These are phyloP conservation scores for Lamellibrachia satsuma DNA, from an alignment of 2,888 invertebrate species.

Conservation along the genomic window DNA sequence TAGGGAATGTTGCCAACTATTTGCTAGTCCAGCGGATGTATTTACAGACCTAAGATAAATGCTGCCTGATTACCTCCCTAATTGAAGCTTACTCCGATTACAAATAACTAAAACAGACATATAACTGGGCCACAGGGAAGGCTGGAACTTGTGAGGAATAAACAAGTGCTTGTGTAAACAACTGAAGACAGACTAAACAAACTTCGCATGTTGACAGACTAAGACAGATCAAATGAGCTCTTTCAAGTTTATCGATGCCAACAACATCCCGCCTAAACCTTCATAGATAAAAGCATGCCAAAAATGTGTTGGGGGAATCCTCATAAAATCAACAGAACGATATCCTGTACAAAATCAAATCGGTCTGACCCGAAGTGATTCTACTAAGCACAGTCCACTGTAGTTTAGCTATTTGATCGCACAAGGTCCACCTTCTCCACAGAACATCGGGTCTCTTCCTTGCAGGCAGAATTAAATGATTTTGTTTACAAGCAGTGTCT, in stretches of 20 bases:
- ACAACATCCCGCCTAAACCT: slow-evolving; percentile 3
- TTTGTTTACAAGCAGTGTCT: not conserved
- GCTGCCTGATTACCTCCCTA: not conserved
- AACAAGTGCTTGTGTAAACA: not conserved
- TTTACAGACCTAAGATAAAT: not conserved
- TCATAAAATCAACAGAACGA: not conserved
- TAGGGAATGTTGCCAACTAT: not conserved
- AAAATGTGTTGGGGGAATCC: not conserved
- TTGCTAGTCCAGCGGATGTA: not conserved
- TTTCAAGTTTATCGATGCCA: not conserved
- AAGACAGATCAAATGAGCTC: slow-evolving; percentile 5
- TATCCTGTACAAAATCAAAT: not conserved
- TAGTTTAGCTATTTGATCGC: not conserved
- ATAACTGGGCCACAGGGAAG: not conserved
- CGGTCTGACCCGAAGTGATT: too few relatives aligned
- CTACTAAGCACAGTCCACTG: too few relatives aligned
- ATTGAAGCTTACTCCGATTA: not conserved
- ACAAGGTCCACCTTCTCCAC: not conserved
- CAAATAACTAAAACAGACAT: not conserved
- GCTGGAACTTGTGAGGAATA: not conserved
- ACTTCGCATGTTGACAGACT: not conserved
- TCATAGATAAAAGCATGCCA: not conserved
- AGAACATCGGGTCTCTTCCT: not conserved
- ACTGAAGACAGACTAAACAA: slow-evolving; percentile 13
- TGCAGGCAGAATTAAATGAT: not conserved